Base-by-base conservation (phyloP, 2,113 vertebrate genomes). In the Pavo muticus region DNA sequence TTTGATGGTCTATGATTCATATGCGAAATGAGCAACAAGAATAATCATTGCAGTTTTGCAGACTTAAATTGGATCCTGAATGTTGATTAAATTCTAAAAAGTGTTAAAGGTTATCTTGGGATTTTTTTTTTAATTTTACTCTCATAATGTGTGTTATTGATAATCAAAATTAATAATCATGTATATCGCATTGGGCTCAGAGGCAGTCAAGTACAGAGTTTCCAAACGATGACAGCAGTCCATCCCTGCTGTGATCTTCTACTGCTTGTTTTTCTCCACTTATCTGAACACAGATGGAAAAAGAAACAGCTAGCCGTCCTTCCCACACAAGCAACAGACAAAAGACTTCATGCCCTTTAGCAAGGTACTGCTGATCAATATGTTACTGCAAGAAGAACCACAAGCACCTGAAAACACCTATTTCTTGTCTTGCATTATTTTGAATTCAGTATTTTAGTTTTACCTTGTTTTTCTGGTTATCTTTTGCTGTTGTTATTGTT, bases 11-110 rank as follows among this genome's bases (percentile, higher is more conserved):
- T 91, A 47, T 82, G 84, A 91, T 82, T 92, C 67, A 57, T 45
- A 23, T 3, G 13, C 40, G n/a, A 88, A 89, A 75, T 11, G 40
- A 60, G 23, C 25, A 79, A 47, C 30, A 87, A 84, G 84, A 87
- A 69, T 50, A 91, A 92, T 81, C 48, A 40, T 14, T 44, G 42
- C 23, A 83, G 45, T 73, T 94, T 39, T 42, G 50, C n/a, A 89
- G 89, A 87, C 59, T 87, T 84, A 61, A 81, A 95, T 61, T 79
- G 71, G 5, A 85, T 79, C 14, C 21, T 39, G 63, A 82, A 94
- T 60, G 70, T 47, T 76, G 67, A 92, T 89, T 91, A 82, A 92
- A 93, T 69, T 92, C 74, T 89, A 60, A 59, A 79, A 86, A 89
- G 24, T 74, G 39, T 68, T 88, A 47, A 90, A 71, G 17, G 12